These are phyloP conservation scores for Clusia tigrina DNA, from an alignment of 2,888 invertebrate genomes.

Conservation along the genomic window DNA sequence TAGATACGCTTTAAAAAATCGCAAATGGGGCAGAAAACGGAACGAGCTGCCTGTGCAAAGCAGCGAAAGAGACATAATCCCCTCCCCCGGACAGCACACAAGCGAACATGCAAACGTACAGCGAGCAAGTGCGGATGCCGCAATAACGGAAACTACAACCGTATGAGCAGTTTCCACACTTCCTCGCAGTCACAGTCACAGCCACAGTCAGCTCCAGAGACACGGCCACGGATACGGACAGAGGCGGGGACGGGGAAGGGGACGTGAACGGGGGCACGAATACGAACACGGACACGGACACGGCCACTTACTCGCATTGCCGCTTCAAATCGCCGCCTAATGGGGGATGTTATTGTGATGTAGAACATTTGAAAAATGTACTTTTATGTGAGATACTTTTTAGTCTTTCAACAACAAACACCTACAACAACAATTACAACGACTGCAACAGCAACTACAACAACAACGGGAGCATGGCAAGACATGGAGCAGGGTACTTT, in stretches of 20 bases:
- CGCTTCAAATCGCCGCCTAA: no score
- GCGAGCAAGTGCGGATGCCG: not conserved
- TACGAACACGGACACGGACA: no score
- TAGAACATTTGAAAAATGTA: constrained; percentile 59
- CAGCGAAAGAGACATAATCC: not conserved
- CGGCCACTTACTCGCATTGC: no score
- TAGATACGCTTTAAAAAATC: constrained; percentile 43
- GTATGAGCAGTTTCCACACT: not conserved
- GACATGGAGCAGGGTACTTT: constrained; percentile 12
- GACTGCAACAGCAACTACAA: not conserved
- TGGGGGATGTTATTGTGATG: constrained; percentile 26
- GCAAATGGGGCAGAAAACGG: constrained; percentile 60
- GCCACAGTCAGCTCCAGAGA: not conserved
- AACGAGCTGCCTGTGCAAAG: constrained; percentile 50
- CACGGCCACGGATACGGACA: not conserved
- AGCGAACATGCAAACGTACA: not conserved
- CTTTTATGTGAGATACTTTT: constrained; percentile 40
- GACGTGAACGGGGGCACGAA: no score
- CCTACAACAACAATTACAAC: not conserved
- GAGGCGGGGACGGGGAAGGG: not conserved
- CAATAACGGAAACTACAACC: constrained; percentile 1
- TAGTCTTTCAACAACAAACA: not conserved
- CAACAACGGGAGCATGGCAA: constrained; percentile 3
- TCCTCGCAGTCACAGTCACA: not conserved
- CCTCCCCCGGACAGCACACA: not conserved